Percentiles rank a stretch among this genome's conserved stretches.
phyloP scores from a whole-genome alignment of 2,113 vertebrate genomes.

The Microcebus ravelobensis region DNA sequence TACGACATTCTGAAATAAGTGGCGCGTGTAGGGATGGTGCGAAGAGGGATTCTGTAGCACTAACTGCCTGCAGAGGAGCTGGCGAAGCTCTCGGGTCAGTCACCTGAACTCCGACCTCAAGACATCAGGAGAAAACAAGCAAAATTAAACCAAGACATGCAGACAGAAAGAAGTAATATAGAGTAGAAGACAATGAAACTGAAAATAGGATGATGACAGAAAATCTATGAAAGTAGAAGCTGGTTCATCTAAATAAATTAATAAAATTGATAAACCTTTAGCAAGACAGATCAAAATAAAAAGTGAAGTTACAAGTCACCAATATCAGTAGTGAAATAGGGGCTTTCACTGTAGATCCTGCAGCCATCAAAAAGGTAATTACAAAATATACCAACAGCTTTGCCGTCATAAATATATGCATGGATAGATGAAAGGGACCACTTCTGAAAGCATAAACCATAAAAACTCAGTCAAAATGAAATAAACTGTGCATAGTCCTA shows the following conservation, averaged over 20 bases:
- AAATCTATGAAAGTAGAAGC: not conserved
- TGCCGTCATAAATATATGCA: not conserved
- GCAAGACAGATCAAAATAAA: not conserved
- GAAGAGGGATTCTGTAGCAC: not conserved
- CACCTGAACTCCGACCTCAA: not conserved
- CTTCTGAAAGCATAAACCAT: not conserved
- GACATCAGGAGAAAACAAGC: not conserved
- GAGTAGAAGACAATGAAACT: not conserved
- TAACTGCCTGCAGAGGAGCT: too few species aligned
- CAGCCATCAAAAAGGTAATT: not conserved
- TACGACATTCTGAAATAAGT: not conserved
- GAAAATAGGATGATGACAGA: not conserved
- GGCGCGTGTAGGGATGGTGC: not conserved
- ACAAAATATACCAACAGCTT: not conserved
- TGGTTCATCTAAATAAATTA: not conserved
- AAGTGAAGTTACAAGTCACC: not conserved
- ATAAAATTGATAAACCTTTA: not conserved
- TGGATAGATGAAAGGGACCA: not conserved
- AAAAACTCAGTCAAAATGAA: not conserved
- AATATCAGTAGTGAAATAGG: not conserved
- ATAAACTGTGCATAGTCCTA: not conserved
- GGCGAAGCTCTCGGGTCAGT: not conserved
- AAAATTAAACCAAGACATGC: not conserved
- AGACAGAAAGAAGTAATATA: not conserved
- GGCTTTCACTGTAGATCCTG: not conserved